phyloP scores from a whole-genome alignment of 2,113 vertebrate species.

The Sander vitreus region DNA sequence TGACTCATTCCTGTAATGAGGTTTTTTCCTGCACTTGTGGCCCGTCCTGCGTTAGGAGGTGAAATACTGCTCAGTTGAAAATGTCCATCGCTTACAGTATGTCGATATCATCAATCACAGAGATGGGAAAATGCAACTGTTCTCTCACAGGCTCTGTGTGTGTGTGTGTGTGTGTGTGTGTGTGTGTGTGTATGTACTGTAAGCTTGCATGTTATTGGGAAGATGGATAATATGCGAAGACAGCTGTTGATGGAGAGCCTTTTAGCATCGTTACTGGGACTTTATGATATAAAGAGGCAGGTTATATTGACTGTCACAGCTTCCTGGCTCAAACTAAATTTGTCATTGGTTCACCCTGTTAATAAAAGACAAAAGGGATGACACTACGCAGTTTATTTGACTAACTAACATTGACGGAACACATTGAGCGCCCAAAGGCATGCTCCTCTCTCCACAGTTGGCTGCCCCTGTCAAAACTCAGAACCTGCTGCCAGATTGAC shows the following conservation, averaged over 20 bases:
- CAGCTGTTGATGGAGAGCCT: constrained; percentile 72
- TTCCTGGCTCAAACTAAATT: constrained; percentile 57
- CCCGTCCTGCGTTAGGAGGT: constrained; percentile 57
- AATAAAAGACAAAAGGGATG: constrained; percentile 75
- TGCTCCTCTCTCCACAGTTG: constrained; percentile 75
- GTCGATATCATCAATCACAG: constrained; percentile 64
- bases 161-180: not conserved
- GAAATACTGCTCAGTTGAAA: constrained; percentile 54
- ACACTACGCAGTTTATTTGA: constrained; percentile 72
- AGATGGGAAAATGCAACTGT: constrained; percentile 25
- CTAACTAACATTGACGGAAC: constrained; percentile 78
- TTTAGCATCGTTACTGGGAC: constrained; percentile 67
- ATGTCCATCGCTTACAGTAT: constrained; percentile 42
- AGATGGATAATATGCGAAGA: constrained; percentile 68
- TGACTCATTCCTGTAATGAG: constrained; percentile 64
- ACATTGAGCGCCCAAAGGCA: constrained; percentile 63
- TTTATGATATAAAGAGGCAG: constrained; percentile 69
- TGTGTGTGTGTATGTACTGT: constrained; percentile 15
- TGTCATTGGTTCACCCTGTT: constrained; percentile 75
- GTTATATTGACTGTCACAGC: constrained; percentile 65
- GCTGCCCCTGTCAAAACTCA: constrained; percentile 81
- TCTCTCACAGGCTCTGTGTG: not conserved
- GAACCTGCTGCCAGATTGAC: constrained; percentile 82
- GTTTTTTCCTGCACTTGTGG: constrained; percentile 59
- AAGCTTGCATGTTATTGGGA: constrained; percentile 32